phyloP scores from a whole-genome alignment of 2,797 vertebrate species.

The Garrulus glandarius region DNA sequence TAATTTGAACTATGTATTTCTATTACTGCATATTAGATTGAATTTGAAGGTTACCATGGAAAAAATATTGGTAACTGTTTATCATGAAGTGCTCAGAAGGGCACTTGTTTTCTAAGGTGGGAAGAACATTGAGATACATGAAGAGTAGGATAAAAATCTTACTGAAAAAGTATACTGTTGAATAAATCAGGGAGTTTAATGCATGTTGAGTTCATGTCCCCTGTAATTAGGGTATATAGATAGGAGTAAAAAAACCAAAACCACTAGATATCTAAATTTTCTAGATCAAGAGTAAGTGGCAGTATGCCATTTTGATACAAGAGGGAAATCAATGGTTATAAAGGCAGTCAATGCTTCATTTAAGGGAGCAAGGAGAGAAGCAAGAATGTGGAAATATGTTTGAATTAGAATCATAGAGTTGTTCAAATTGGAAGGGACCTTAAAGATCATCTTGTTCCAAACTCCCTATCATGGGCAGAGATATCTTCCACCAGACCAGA shows the following conservation, averaged over 20 bases:
- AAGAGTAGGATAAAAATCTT: neutral
- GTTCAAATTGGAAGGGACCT: neutral
- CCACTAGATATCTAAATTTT: neutral
- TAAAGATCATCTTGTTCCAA: neutral
- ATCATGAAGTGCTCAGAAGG: neutral
- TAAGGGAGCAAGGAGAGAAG: neutral
- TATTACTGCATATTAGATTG: neutral
- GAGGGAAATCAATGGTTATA: neutral
- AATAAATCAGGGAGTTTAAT: neutral
- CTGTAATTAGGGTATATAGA: neutral
- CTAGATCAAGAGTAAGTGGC: neutral
- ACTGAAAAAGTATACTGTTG: neutral
- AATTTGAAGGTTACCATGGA: neutral
- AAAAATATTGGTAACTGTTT: neutral
- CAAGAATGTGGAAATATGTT: neutral
- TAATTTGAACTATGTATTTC: neutral
- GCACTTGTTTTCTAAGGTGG: neutral
- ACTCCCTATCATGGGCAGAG: accelerated
- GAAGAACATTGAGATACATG: neutral
- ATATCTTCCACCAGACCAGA: neutral
- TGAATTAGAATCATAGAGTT: neutral
- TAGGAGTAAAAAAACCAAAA: neutral
- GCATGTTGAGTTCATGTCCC: neutral
- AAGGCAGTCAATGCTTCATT: neutral
- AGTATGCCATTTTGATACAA: neutral